Conservation (phyloP, 2,888 invertebrate species). For the Autographa gamma region DNA sequence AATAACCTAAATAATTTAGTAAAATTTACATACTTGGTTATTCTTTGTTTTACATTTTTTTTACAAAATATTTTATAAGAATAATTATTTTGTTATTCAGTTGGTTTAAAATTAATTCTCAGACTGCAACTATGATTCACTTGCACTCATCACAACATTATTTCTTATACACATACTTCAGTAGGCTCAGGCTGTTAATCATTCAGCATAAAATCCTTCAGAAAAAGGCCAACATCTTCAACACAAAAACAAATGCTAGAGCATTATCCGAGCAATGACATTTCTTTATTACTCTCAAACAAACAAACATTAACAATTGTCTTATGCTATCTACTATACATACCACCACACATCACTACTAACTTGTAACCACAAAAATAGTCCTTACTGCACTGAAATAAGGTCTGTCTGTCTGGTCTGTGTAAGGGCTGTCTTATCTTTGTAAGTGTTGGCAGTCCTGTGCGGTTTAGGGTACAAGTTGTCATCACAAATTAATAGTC, state of each 20-base stretch:
- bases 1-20: neutral
- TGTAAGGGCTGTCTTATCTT: too few species aligned
- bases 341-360: neutral
- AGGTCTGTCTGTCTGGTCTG: too few species aligned
- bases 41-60: too few species aligned
- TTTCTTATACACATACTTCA: too few species aligned
- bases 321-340: slow-evolving; percentile 22
- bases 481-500: slow-evolving; percentile 1
- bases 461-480: slow-evolving; percentile 27
- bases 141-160: too few species aligned
- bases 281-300: slow-evolving; percentile 34
- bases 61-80: too few species aligned
- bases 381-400: neutral
- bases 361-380: neutral
- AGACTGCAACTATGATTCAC: too few species aligned
- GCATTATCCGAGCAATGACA: slow-evolving; percentile 17
- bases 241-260: neutral
- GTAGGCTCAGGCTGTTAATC: neutral
- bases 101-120: too few species aligned
- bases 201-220: neutral
- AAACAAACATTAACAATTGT: slow-evolving; percentile 44
- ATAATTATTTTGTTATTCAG: too few species aligned
- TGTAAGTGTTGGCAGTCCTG: neutral
- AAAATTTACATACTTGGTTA: neutral
- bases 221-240: neutral